Percentiles rank a stretch among this genome's conserved stretches.
phyloP scores from a whole-genome alignment of 2,797 vertebrate genomes.

The Siniperca undulata region DNA sequence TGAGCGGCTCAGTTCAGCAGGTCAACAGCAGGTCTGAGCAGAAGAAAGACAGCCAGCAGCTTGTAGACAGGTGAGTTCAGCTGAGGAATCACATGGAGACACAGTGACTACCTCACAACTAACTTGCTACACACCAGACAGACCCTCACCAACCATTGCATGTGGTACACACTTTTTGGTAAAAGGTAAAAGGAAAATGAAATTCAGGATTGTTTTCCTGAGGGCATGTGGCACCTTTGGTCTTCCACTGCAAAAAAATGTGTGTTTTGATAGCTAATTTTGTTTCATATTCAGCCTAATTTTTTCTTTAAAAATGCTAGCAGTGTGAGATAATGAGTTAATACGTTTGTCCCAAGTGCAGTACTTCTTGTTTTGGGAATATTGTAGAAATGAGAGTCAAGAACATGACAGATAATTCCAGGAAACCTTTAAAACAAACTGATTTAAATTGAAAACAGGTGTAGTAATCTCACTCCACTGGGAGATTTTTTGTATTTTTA shows the following conservation, averaged over 20 bases:
- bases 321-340: not conserved
- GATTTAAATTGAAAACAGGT: not conserved
- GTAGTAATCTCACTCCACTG: not conserved
- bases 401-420: not conserved
- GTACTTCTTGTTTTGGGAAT: not conserved
- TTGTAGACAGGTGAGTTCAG: conserved; percentile 85
- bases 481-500: not conserved
- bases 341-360: not conserved
- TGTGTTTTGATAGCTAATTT: not conserved
- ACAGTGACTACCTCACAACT: not conserved
- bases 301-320: no score
- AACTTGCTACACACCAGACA: not conserved
- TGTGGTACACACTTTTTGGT: not conserved
- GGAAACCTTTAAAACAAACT: not conserved
- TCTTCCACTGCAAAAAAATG: not conserved
- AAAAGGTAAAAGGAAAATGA: not conserved
- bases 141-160: not conserved
- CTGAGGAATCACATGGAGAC: not conserved
- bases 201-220: not conserved
- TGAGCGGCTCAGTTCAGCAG: conserved; percentile 39
- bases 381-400: not conserved
- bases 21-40: conserved; percentile 50
- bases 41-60: conserved; percentile 70
- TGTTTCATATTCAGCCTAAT: not conserved
- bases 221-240: not conserved